phyloP scores from a whole-genome alignment of 1,140 invertebrate genomes.

The Heliconius nattereri region DNA sequence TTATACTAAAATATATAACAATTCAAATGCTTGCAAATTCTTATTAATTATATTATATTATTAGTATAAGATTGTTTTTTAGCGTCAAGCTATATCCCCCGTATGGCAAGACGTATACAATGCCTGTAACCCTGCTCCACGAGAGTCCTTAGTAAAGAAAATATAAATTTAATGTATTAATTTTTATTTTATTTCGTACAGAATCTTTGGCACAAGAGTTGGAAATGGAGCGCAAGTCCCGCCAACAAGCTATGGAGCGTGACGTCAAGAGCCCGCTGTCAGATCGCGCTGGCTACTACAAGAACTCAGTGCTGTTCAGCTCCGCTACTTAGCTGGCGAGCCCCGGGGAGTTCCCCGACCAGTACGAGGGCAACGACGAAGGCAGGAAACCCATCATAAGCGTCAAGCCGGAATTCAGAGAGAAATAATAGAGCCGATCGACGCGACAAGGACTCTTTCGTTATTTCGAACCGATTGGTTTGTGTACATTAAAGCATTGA shows the following conservation, averaged over 20 bases:
- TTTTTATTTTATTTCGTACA: constrained; percentile 71
- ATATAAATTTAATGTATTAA: background rate
- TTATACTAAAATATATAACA: no score
- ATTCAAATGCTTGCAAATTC: no score
- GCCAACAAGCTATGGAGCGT: constrained; percentile 88
- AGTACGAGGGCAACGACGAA: constrained; percentile 62
- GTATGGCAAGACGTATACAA: no score
- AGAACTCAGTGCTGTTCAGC: constrained; percentile 92
- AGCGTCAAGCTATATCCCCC: no score
- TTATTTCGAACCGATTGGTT: constrained; percentile 22
- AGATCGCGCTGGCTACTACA: constrained; percentile 90
- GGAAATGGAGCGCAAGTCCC: constrained; percentile 91
- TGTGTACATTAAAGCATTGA: constrained; percentile 59
- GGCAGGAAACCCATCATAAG: constrained; percentile 79
- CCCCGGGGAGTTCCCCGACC: constrained; percentile 74
- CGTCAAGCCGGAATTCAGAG: constrained; percentile 80
- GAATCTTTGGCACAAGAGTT: constrained; percentile 92
- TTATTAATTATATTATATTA: no score
- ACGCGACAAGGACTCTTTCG: constrained; percentile 29
- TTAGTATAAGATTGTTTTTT: no score
- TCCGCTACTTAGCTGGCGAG: constrained; percentile 88
- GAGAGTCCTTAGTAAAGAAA: no score
- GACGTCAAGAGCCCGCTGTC: constrained; percentile 92
- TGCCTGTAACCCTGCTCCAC: no score
- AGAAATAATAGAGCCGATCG: constrained; percentile 55